Percentiles rank a stretch among this genome's conserved stretches.
phyloP scores from a whole-genome alignment of 2,797 vertebrate species.

The Champsocephalus gunnari region DNA sequence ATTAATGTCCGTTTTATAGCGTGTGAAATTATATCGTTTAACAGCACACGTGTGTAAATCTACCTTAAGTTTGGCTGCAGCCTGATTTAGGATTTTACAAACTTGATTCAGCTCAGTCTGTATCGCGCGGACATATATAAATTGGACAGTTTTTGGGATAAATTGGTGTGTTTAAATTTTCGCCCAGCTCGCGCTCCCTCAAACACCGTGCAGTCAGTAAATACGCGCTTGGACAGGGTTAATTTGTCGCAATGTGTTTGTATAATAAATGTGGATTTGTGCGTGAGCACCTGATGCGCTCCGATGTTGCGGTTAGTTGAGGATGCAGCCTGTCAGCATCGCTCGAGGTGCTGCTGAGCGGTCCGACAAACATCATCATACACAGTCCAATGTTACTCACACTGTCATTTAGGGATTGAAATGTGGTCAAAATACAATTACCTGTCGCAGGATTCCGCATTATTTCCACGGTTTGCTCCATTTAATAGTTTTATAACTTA shows the following conservation, averaged over 20 bases:
- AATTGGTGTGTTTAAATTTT: constrained; percentile 32
- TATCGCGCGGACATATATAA: not conserved
- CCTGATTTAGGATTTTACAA: constrained; percentile 47
- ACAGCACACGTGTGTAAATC: constrained; percentile 30
- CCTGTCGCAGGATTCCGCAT: not conserved
- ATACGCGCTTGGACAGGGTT: constrained; percentile 23
- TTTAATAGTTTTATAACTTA: constrained; percentile 72
- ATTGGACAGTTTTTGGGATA: constrained; percentile 34
- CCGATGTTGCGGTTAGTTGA: constrained; percentile 66
- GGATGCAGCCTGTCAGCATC: constrained; percentile 68
- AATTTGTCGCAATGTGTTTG: constrained; percentile 53
- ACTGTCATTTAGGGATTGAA: not conserved
- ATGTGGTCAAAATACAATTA: not conserved
- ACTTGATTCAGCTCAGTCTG: constrained; percentile 54
- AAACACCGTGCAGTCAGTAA: constrained; percentile 17
- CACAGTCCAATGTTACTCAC: constrained; percentile 8
- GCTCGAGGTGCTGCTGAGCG: constrained; percentile 37
- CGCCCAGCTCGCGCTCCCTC: constrained; percentile 26
- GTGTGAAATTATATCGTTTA: not conserved
- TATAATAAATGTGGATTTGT: constrained; percentile 45
- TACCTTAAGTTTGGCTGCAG: constrained; percentile 53
- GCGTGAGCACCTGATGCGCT: constrained; percentile 80
- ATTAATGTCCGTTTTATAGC: constrained; percentile 12
- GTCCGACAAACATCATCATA: constrained; percentile 29
- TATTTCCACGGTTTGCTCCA: constrained; percentile 11